Evolutionary conservation across 1,140 invertebrate genomes (phyloP).

Genomic region (Anagrus nilaparvatae): DNA sequence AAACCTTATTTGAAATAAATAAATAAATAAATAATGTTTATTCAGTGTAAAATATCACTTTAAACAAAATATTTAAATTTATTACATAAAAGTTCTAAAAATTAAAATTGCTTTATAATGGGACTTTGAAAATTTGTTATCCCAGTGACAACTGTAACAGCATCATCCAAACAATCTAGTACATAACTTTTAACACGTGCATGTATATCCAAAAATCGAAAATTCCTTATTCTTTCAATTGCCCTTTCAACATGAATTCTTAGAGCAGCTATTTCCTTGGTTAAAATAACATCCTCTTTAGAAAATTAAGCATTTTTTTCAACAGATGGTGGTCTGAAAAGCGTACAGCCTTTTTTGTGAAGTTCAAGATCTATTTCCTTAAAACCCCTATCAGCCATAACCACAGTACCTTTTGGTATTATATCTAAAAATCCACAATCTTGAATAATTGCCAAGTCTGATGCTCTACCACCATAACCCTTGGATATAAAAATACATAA

Average conservation of each 20-base stretch:
- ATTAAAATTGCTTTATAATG: slow-evolving; percentile 15
- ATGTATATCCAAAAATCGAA: slow-evolving; percentile 28
- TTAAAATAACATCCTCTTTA: slow-evolving; percentile 25
- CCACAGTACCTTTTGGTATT: slow-evolving; percentile 17
- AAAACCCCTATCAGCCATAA: too few species aligned
- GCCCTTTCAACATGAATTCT: slow-evolving; percentile 34
- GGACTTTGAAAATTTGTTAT: slow-evolving; percentile 28
- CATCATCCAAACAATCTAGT: slow-evolving; percentile 20
- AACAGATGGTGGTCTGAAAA: slow-evolving; percentile 33
- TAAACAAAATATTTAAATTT: too few species aligned
- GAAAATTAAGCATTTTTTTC: slow-evolving; percentile 10
- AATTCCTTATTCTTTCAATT: slow-evolving; percentile 30
- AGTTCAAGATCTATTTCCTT: too few species aligned
- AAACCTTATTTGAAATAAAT: too few species aligned
- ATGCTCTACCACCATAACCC: too few species aligned
- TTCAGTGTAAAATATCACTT: too few species aligned
- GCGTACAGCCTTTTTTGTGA: too few species aligned
- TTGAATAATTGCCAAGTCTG: too few species aligned
- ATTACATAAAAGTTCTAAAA: too few species aligned
- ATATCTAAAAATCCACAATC: slow-evolving; percentile 25
- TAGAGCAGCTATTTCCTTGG: slow-evolving; percentile 32
- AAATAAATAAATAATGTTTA: too few species aligned
- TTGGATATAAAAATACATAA: too few species aligned
- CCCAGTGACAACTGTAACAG: slow-evolving; percentile 23
- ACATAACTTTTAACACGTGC: slow-evolving; percentile 21